Base-by-base conservation (phyloP, 2,113 vertebrate genomes). In the Sinocyclocheilus anshuiensis region DNA sequence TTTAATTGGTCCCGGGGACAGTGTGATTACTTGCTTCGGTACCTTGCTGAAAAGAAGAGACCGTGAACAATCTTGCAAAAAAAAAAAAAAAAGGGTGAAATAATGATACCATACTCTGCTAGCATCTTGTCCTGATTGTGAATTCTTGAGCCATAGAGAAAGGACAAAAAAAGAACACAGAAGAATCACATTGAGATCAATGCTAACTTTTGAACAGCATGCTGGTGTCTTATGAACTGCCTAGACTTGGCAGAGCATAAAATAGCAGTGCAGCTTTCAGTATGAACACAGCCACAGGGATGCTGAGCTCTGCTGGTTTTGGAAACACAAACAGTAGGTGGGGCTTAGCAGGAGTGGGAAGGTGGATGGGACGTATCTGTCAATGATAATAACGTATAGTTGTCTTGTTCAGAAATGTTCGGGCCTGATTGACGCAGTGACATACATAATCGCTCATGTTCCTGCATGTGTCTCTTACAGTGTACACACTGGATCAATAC, bases 1-100 rank as follows among this genome's bases (percentile, higher is more conserved):
- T 76, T 55, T 75, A 79, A 88, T 84, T 79, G 65, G 63, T 86
- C 24, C 9, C 5, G 65, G 59, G 3, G 20, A 39, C 69, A 81
- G 61, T n/a, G 71, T 74, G 36, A 65, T 83, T 83, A 79, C 36
- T 71, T 71, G 24, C 36, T 29, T 63, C 75, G 29, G 42, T 77
- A 50, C 80, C 26, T 10, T 15, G 86, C 75, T 50, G 57, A 83
- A 76, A 63, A 48, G 39, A 77, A 26, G 29, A 39, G 65, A n/a
- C 29, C 10, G 22, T 72, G 67, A 72, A 71, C 48, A 33, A 20
- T 83, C 50, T 29, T 69, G 63, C 39, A 63, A 24, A 48, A 12
- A 13, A 59, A 45, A 42, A 42, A 33, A 42, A 29, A 29, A 29
- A 29, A 2, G 0, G 0, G 16, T 12, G 11, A 42, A 63, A 77